These are phyloP conservation scores for Drosophila picticornis DNA, from an alignment of 2,888 invertebrate species.

Conservation along the genomic window DNA sequence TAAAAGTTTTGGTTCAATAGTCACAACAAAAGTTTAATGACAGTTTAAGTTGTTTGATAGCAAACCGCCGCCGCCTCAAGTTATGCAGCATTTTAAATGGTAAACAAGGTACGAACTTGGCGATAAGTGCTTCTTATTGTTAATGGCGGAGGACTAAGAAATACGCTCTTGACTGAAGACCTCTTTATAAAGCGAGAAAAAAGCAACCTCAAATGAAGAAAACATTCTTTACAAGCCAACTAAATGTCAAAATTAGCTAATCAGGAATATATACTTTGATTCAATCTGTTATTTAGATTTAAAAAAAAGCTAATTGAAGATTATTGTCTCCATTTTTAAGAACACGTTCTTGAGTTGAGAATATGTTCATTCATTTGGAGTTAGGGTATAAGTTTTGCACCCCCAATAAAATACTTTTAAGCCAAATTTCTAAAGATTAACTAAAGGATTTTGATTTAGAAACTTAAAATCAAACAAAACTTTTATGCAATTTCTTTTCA, in stretches of 20 bases:
- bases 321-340: background rate
- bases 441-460: background rate
- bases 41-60: constrained; percentile 82
- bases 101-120: constrained; percentile 30
- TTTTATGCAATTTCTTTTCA: background rate
- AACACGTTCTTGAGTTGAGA: too few relatives aligned
- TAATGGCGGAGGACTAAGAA: background rate
- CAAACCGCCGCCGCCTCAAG: constrained; percentile 41
- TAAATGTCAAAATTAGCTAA: background rate
- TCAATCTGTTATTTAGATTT: background rate
- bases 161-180: background rate
- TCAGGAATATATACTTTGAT: background rate
- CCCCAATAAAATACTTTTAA: fast-evolving
- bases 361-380: too few relatives aligned
- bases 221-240: background rate
- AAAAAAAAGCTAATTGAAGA: background rate
- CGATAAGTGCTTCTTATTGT: constrained; percentile 5
- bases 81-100: constrained; percentile 45
- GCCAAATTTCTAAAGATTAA: background rate
- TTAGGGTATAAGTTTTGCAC: background rate
- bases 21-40: constrained; percentile 82
- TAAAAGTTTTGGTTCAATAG: constrained; percentile 62
- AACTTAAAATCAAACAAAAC: background rate
- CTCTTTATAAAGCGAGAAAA: background rate
- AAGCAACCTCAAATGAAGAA: background rate